Evolutionary conservation across 2,888 invertebrate species (phyloP).

Genomic region (Amphipyra berbera): DNA sequence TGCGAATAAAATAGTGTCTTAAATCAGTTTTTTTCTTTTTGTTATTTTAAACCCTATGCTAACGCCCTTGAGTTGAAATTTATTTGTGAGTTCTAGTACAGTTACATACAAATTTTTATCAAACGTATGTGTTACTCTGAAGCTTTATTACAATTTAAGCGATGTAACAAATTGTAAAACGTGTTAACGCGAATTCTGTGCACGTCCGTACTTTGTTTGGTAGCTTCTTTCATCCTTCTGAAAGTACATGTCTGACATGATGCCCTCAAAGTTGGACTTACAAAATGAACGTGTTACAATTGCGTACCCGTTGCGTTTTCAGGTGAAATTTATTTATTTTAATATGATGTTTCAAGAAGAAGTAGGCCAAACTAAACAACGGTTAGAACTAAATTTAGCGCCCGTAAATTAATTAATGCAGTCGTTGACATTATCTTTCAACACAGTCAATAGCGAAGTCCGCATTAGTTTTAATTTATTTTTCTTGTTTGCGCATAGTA

Average conservation of each 20-base stretch:
- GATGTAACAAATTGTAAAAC: slow-evolving; percentile 88
- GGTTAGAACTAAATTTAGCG: not conserved
- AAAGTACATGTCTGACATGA: slow-evolving; percentile 73
- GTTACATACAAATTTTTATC: slow-evolving; percentile 61
- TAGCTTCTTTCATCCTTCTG: slow-evolving; percentile 77
- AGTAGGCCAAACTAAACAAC: not conserved
- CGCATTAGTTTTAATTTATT: no score
- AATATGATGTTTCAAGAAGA: not conserved
- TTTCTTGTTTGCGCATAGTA: no score
- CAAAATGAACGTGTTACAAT: slow-evolving; percentile 55
- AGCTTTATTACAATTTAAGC: slow-evolving; percentile 88
- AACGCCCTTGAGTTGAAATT: slow-evolving; percentile 47
- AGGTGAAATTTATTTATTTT: slow-evolving; percentile 35
- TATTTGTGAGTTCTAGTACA: slow-evolving; percentile 22
- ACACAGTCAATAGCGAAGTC: no score
- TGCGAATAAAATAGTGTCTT: slow-evolving; percentile 53
- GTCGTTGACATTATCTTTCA: no score
- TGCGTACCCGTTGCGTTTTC: slow-evolving; percentile 32
- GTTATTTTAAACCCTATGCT: slow-evolving; percentile 33
- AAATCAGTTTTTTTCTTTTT: slow-evolving; percentile 28
- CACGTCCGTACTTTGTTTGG: slow-evolving; percentile 83
- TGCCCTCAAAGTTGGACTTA: slow-evolving; percentile 62
- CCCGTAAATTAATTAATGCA: not conserved
- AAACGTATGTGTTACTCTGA: slow-evolving; percentile 80
- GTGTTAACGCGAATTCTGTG: slow-evolving; percentile 81